Evolutionary conservation across 1,140 invertebrate genomes (phyloP).

Genomic region (Triops longicaudatus): DNA sequence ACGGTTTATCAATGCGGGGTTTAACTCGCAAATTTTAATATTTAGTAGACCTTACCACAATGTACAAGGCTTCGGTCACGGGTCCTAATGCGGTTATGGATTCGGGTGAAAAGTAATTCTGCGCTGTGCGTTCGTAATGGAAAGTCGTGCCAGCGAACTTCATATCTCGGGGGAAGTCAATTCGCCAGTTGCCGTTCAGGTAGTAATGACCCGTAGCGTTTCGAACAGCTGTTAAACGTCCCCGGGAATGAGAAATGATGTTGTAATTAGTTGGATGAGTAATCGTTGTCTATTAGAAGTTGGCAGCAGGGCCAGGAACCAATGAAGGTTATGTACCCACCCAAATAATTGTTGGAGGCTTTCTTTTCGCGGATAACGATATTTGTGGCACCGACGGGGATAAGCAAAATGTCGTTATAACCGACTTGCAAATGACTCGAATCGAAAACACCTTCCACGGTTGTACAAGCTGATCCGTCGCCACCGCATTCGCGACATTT

Average conservation of each 20-base stretch:
- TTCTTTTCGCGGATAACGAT: slow-evolving; percentile 69
- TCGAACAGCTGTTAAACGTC: slow-evolving; percentile 56
- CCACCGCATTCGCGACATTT: slow-evolving; percentile 88
- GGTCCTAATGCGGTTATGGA: slow-evolving; percentile 72
- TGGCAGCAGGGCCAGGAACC: neutral
- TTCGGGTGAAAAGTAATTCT: slow-evolving; percentile 72
- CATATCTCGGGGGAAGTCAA: slow-evolving; percentile 73
- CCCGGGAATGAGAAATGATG: neutral
- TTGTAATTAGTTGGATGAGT: neutral
- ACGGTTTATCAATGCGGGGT: slow-evolving; percentile 16
- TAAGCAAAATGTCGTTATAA: slow-evolving; percentile 86
- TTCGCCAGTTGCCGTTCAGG: slow-evolving; percentile 87
- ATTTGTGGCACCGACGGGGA: slow-evolving; percentile 90
- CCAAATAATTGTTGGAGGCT: slow-evolving; percentile 87
- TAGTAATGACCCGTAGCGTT: slow-evolving; percentile 76
- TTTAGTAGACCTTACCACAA: slow-evolving; percentile 57
- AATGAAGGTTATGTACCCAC: slow-evolving; percentile 44
- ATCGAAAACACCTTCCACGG: slow-evolving; percentile 64
- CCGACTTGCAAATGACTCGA: slow-evolving; percentile 70
- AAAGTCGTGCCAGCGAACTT: slow-evolving; percentile 73
- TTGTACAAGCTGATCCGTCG: slow-evolving; percentile 77
- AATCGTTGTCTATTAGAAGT: neutral
- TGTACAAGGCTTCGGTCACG: slow-evolving; percentile 72
- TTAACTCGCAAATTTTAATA: slow-evolving; percentile 1
- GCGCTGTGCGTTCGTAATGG: slow-evolving; percentile 72